Evolutionary conservation across 2,797 vertebrate species (phyloP), one percentile per base, ranked within the genome.

Genomic region (Argya squamiceps): DNA sequence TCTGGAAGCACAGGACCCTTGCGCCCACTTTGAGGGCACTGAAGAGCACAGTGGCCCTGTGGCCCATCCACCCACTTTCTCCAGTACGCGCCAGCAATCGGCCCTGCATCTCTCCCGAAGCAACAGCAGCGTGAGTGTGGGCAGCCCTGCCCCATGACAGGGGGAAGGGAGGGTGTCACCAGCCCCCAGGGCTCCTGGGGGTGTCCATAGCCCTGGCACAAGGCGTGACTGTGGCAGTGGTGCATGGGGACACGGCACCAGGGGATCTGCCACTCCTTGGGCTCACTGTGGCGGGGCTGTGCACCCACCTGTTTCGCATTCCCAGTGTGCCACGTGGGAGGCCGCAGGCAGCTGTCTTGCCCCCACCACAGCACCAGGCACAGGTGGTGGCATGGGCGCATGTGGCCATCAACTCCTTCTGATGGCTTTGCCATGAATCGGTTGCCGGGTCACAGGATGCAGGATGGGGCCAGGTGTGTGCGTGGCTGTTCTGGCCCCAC

Each of bases 1-100:
- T n/a, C 96, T 98, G 86, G 98, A 97, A 29, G 94, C 97, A 4
- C 93, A 97, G n/a, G 97, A 98, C 53, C 98, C 97, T 5, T 97
- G 97, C 27, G n/a, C 97, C 74, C 93, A 97, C 64, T 98, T 98
- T 65, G 94, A 94, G 95, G 98, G 97, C 11, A 95, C 96, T 0
- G 97, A 98, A 94, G 97, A 97, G 80, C 56, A 83, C 27, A 6
- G 78, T 27, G 88, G 96, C 59, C 97, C 97, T 0, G 95, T 98
- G 84, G 98, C 98, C 84, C 99, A 99, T 85, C 98, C 98, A 0
- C 98, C 99, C 4, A 96, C 98, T 81, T 99, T 99, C 94, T 97
- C 98, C 74, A 98, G 98, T 75, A 97, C 84, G 8, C 97, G 97
- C 62, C 98, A 98, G 53, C 97, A 97, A 29, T 99, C 98, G 15